Evolutionary conservation across 2,888 invertebrate species (phyloP).

Genomic region (Eilema griseolum): DNA sequence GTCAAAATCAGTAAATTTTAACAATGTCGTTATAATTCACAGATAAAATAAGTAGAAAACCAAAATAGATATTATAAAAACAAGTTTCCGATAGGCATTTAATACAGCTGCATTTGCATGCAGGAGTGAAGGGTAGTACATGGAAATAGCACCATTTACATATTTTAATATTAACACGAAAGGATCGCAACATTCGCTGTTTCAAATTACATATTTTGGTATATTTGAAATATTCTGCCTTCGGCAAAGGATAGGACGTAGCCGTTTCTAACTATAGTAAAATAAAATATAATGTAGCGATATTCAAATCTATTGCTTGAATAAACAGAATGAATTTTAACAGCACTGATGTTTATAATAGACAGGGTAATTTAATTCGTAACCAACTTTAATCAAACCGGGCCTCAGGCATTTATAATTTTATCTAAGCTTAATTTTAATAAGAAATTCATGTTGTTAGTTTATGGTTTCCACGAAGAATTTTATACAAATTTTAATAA

Average conservation of each 20-base stretch:
- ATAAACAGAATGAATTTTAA: constrained; percentile 20
- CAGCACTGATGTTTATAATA: not conserved
- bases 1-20: not conserved
- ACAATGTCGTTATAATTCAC: not conserved
- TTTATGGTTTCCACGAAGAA: not conserved
- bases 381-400: constrained; percentile 1
- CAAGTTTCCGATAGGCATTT: constrained; percentile 26
- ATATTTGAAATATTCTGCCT: constrained; percentile 73
- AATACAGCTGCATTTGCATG: constrained; percentile 65
- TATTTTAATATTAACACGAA: constrained; percentile 81
- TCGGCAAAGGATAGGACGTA: constrained; percentile 32
- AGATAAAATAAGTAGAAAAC: not conserved
- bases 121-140: constrained; percentile 61
- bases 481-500: not conserved
- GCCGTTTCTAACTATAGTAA: constrained; percentile 32
- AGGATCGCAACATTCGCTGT: constrained; percentile 59
- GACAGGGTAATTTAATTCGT: not conserved
- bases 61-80: constrained; percentile 1
- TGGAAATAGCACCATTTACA: constrained; percentile 77
- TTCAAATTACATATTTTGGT: constrained; percentile 69
- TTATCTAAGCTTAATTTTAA: constrained; percentile 4
- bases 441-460: not conserved
- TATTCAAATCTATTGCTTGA: not conserved
- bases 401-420: constrained; percentile 2
- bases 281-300: constrained; percentile 31